Base-by-base conservation (phyloP, 1,140 invertebrate genomes). In the Elysia chlorotica region DNA sequence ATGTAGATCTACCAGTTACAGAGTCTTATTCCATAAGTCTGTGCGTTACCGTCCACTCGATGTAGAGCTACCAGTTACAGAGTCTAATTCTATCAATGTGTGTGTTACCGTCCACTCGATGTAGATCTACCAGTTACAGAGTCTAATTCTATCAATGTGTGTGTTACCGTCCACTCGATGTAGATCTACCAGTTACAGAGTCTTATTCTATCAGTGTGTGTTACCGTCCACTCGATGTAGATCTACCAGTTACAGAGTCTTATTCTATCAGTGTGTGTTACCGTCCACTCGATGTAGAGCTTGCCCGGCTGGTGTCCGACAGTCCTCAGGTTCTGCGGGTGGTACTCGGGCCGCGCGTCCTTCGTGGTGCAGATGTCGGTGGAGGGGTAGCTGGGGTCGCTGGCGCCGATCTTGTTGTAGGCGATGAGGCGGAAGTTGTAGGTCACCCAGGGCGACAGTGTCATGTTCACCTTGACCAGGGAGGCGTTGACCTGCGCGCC, bases 361-460 rank as follows among this genome's bases (percentile, higher is more conserved):
- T 84, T 77, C 17, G 80, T 80, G 10, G 65, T 67, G 90, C 89
- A 86, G 93, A 78, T 56, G 2, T 54, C 76, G 2, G 19, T 30
- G 10, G 81, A 79, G n/a, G 76, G 82, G 37, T 73, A 73, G 69
- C 84, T 85, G 1, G 83, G 80, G 17, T 79, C 75, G 77, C 84
- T 85, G 28, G 73, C 69, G 0, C 98, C 97, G 79, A 99, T 96
- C 88, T 96, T 96, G 87, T 99, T 99, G 82, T 91, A 91, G 0
- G 97, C 96, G 56, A 96, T 90, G 0, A 99, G 95, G 54, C 96
- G 90, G 91, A 98, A 99, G 0, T 96, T 99, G 83, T 99, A 99
- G 87, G 98, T 99, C 0, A 95, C 92, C 94, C 95, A 98, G 0
- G 96, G 96, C 10, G 76, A 71, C 10, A 85, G 65, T 2, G 38